These are phyloP conservation scores for Macrophya alboannulata DNA, from an alignment of 2,888 invertebrate species.

Conservation along the genomic window DNA sequence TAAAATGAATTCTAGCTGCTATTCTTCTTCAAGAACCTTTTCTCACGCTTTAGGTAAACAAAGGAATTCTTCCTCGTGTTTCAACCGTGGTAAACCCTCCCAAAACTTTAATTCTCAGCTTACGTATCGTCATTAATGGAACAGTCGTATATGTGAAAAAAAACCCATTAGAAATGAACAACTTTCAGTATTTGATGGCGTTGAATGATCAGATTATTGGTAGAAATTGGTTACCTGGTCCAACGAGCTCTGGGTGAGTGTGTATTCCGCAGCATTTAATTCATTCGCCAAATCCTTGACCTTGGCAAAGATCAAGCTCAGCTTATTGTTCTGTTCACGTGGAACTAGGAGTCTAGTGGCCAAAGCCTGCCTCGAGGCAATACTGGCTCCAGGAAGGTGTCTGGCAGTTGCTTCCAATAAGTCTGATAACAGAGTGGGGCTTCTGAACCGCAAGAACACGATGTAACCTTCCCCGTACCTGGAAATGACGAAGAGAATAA, in stretches of 20 bases:
- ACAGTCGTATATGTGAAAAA: too few relatives aligned
- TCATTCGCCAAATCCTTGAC: conserved; percentile 81
- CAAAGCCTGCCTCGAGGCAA: conserved; percentile 79
- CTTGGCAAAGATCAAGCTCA: conserved; percentile 82
- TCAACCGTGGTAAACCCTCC: background rate
- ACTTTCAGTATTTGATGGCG: too few relatives aligned
- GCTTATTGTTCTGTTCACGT: conserved; percentile 76
- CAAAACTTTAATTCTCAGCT: too few relatives aligned
- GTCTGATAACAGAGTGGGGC: conserved; percentile 70
- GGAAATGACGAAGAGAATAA: conserved; percentile 56
- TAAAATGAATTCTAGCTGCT: background rate
- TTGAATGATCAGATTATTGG: background rate
- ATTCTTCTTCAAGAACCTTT: conserved; percentile 5
- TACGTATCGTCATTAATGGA: too few relatives aligned
- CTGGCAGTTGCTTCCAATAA: conserved; percentile 75
- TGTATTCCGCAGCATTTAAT: conserved; percentile 82
- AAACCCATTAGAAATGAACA: too few relatives aligned
- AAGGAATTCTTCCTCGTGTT: background rate
- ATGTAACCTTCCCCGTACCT: conserved; percentile 84
- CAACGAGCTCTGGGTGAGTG: conserved; percentile 83
- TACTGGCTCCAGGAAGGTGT: conserved; percentile 77
- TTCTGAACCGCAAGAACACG: conserved; percentile 78
- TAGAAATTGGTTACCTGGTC: conserved; percentile 81
- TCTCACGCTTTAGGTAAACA: background rate
- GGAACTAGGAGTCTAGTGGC: conserved; percentile 81